Base-by-base conservation (phyloP, 2,113 vertebrate genomes). In the Platichthys stellatus region DNA sequence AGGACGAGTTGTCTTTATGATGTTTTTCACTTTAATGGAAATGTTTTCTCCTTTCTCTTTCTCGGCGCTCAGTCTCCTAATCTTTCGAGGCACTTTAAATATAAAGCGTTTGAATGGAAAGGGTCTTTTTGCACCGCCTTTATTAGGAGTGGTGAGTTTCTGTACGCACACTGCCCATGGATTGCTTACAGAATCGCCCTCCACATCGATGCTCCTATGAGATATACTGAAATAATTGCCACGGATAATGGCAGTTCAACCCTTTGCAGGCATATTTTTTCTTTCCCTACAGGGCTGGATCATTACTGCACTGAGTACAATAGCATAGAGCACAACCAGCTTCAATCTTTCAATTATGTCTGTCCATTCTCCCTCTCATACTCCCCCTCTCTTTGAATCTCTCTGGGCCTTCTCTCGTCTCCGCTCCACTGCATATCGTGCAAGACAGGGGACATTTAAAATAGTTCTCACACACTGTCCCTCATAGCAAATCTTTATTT, bases 181-280 rank as follows among this genome's bases (percentile, higher is more conserved):
- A 89, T 79, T 78, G 65, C 71, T 72, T 70, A 63, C 60, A 58
- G 43, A 81, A 59, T 69, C 57, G 51, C 43, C 18, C 18, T 72
- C 38, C n/a, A 47, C 76, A 82, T 83, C 73, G 73, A 53, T 70
- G 73, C 72, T 64, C 73, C 61, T 67, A 21, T 71, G 67, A 87
- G 67, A 80, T 74, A 54, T 47, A 75, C 70, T 72, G 80, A 77
- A 83, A 86, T 91, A 90, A 90, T 91, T 91, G 85, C 80, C 20
- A 38, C 59, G 49, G 81, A 84, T 82, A 84, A 88, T 82, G 47
- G 65, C 74, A 74, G 67, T 76, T 82, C 79, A 80, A 61, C 49
- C 31, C 26, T 81, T 80, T 78, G 74, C 56, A 78, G 83, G 72
- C 70, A 73, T 76, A 40, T 65, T 77, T 65, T 77, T 66, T 80